A percentile compares a stretch with the other conserved stretches of the same genome.
Conservation (phyloP, 2,113 vertebrate species). For the Melanerpes formicivorus region DNA sequence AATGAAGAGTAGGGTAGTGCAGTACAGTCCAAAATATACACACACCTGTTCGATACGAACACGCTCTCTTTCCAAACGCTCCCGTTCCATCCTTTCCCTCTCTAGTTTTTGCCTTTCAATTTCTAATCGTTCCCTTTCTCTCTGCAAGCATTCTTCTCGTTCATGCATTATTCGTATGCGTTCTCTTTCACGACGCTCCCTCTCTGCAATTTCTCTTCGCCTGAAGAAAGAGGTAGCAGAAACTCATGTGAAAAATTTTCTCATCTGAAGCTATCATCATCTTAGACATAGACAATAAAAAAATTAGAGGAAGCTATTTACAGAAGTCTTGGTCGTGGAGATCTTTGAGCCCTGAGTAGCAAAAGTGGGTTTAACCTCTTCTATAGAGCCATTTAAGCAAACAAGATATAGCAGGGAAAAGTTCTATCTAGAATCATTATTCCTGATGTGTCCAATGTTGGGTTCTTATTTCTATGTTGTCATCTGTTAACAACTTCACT, state of each 20-base stretch:
- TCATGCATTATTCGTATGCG: conserved; percentile 89
- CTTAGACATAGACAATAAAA: neutral
- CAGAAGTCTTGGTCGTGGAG: neutral
- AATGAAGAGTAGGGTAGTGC: neutral
- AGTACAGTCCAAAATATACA: neutral
- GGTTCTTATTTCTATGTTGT: neutral
- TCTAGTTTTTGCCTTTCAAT: conserved; percentile 96
- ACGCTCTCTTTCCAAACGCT: conserved; percentile 93
- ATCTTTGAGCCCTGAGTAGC: neutral
- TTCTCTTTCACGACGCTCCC: conserved; percentile 87
- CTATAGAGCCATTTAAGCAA: neutral
- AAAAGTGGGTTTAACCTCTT: neutral
- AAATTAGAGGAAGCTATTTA: neutral
- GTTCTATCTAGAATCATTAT: neutral
- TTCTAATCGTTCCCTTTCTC: conserved; percentile 92
- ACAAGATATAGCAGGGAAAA: neutral
- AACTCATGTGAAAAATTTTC: neutral
- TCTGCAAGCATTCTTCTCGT: conserved; percentile 91
- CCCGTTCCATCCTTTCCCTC: conserved; percentile 94
- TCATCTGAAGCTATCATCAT: neutral
- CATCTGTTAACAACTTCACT: neutral
- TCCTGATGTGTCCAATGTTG: neutral
- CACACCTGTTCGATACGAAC: conserved; percentile 96
- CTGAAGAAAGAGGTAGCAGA: conserved; percentile 59
- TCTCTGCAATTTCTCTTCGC: conserved; percentile 90